phyloP scores from a whole-genome alignment of 2,797 vertebrate species.

The Megaceryle alcyon region DNA sequence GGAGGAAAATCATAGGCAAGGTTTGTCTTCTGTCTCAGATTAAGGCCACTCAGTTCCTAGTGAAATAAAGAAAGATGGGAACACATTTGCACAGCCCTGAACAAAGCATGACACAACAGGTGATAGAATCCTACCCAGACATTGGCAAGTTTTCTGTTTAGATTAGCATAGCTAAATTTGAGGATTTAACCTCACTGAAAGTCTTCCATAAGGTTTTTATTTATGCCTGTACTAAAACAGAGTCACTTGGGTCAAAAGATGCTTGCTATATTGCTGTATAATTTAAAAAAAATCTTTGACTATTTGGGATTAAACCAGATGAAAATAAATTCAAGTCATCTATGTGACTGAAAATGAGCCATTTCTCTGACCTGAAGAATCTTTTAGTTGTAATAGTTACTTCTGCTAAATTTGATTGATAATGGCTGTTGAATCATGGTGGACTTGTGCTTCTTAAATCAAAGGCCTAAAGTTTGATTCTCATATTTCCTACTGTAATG shows the following conservation, averaged over 20 bases:
- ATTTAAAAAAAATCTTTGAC: background rate
- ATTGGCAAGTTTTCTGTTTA: background rate
- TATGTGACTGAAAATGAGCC: conserved; percentile 72
- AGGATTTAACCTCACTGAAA: background rate
- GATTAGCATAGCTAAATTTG: background rate
- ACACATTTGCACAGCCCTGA: background rate
- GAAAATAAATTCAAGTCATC: background rate
- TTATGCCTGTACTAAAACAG: background rate
- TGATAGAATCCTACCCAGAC: background rate
- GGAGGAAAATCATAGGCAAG: background rate
- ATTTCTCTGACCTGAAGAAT: conserved; percentile 38
- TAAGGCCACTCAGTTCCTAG: background rate
- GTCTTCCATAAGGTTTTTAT: background rate
- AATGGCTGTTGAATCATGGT: conserved; percentile 63
- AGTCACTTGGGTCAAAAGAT: background rate
- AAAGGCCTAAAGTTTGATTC: conserved; percentile 75
- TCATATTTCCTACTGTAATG: conserved; percentile 80
- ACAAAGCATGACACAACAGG: background rate
- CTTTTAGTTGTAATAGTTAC: conserved; percentile 56
- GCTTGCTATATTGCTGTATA: background rate
- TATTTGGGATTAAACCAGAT: background rate
- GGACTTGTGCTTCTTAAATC: conserved; percentile 70
- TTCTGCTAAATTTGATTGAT: conserved; percentile 44
- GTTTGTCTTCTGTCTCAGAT: background rate
- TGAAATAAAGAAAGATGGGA: background rate